Conservation (phyloP, 2,888 invertebrate species). For the Altica lythri region DNA sequence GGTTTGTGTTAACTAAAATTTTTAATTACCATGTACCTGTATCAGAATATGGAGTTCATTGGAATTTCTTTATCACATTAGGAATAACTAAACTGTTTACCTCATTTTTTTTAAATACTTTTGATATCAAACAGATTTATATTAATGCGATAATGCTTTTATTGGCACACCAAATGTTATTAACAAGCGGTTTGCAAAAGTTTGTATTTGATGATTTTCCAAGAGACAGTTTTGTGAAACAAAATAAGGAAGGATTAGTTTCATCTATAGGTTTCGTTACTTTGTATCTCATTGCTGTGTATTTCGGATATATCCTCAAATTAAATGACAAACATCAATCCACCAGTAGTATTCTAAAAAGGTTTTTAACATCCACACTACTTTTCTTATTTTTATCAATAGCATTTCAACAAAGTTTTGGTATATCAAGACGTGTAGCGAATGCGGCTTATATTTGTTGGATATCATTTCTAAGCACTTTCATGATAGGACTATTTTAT, state of each 20-base stretch:
- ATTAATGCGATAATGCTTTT: constrained; percentile 63
- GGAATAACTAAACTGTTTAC: constrained; percentile 79
- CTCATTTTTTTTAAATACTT: constrained; percentile 63
- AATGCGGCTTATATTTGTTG: constrained; percentile 83
- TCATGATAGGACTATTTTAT: constrained; percentile 62
- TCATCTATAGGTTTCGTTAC: constrained; percentile 85
- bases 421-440: constrained; percentile 78
- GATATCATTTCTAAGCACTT: constrained; percentile 69
- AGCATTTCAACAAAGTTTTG: constrained; percentile 60
- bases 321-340: constrained; percentile 44
- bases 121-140: constrained; percentile 61
- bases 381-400: constrained; percentile 24
- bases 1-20: constrained; percentile 66
- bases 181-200: constrained; percentile 65
- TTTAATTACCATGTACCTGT: constrained; percentile 85
- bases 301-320: constrained; percentile 63
- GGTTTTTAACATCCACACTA: constrained; percentile 19
- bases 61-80: constrained; percentile 98
- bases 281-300: constrained; percentile 77
- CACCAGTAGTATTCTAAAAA: background rate
- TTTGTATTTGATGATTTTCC: constrained; percentile 70
- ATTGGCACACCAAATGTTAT: constrained; percentile 68
- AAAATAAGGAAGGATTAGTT: constrained; percentile 90
- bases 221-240: constrained; percentile 68
- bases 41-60: constrained; percentile 94